Conservation (phyloP, 2,113 vertebrate species). For the Petromus typicus region DNA sequence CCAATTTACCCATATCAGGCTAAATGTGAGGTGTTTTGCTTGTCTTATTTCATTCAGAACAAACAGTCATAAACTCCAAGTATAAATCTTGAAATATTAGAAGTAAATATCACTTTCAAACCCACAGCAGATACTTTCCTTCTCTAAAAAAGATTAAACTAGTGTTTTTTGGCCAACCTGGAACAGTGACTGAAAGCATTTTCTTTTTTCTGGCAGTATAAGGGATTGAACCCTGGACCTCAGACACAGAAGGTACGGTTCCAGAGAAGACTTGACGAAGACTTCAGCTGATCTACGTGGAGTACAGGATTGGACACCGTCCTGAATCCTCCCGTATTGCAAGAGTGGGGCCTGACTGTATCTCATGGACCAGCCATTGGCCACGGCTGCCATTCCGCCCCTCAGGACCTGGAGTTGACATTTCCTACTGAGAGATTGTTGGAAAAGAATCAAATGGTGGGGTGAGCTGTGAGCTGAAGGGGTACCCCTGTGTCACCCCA, state of each 20-base stretch:
- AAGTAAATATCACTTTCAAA: constrained; percentile 18
- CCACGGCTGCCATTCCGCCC: not conserved
- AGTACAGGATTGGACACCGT: not conserved
- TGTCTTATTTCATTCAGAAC: constrained; percentile 22
- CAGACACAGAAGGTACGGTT: not conserved
- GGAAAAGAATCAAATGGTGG: not conserved
- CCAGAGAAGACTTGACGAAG: not conserved
- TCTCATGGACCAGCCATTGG: not conserved
- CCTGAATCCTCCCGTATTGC: not conserved
- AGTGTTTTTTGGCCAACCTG: not conserved
- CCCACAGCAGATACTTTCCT: not conserved
- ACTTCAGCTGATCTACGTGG: not conserved
- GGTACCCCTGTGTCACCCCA: fast-evolving
- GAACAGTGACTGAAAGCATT: not conserved
- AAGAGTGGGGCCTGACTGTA: not conserved
- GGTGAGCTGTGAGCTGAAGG: not conserved
- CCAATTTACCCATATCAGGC: not conserved
- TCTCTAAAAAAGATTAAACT: constrained; percentile 11
- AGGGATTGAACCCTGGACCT: not conserved
- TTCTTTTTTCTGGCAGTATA: not conserved
- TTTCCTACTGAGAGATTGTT: not conserved
- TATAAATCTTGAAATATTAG: constrained; percentile 42
- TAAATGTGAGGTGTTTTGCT: not conserved
- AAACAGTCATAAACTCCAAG: not conserved
- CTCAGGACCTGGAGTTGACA: not conserved